Base-by-base conservation (phyloP, 2,113 vertebrate genomes). In the Cyanoramphus novaezelandiae region DNA sequence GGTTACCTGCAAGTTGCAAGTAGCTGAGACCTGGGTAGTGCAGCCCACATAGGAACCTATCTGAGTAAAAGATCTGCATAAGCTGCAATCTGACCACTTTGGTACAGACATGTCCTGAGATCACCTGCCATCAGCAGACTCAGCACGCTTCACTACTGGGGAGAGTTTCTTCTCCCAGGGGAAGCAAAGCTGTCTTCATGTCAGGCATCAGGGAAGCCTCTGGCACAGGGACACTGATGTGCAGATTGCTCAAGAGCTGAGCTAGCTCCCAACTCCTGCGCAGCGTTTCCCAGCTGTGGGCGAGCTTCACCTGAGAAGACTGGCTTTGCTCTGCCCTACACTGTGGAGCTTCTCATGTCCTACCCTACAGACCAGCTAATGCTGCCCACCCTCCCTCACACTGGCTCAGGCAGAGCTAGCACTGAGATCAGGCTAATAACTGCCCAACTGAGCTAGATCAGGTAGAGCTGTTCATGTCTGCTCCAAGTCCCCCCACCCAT, bases 171-270 rank as follows among this genome's bases (percentile, higher is more conserved):
- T n/a, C 71, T 53, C 53, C 57, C 31, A 29, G 41, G 52, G 60
- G 31, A 74, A n/a, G 53, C 27, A 57, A 35, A 0, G 0, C 28
- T 10, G 11, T 14, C 80, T 57, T 43, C 69, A 8, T 2, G 6
- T 31, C 80, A 47, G 37, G 13, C 25, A 9, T 23, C n/a, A 68
- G 65, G 47, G 70, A 57, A 78, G 27, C 31, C 74, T 50, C 75
- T 57, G 70, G n/a, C 65, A 53, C 44, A 29, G n/a, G 10, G 55
- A 62, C 4, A 3, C 9, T 27, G 59, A 63, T 28, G 52, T 65
- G 43, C 43, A 24, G 41, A 20, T 57, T 57, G 46, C n/a, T 47
- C 37, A 33, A 41, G 88, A 78, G 35, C 74, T 67, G 21, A 88
- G 69, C 62, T 29, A 41, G 21, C 37, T 76, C 24, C 50, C 20